Evolutionary conservation across 2,888 invertebrate genomes (phyloP).

Genomic region (Scotopteryx bipunctaria): DNA sequence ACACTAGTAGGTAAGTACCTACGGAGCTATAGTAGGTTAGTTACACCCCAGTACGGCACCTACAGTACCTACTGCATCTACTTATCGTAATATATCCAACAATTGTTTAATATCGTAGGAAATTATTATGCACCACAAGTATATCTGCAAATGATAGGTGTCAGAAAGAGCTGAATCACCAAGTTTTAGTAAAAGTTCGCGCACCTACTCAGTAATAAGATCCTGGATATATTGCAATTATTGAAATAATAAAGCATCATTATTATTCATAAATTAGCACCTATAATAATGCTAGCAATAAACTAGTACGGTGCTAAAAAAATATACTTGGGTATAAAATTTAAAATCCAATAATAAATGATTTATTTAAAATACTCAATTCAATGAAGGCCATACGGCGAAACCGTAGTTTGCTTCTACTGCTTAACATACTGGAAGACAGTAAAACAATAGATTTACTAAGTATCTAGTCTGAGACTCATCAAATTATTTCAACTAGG

Average conservation of each 20-base stretch:
- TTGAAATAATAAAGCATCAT: conserved; percentile 28
- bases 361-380: conserved; percentile 30
- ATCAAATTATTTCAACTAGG: conserved; percentile 32
- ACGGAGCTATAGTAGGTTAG: no score
- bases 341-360: conserved; percentile 37
- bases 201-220: conserved; percentile 42
- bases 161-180: conserved; percentile 45
- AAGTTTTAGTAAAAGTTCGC: conserved; percentile 23
- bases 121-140: conserved; percentile 68
- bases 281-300: conserved; percentile 65
- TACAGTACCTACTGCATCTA: no score
- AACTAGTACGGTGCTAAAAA: conserved; percentile 57
- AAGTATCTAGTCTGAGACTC: conserved; percentile 34
- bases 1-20: no score
- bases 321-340: conserved; percentile 43
- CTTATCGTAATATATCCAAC: conserved; percentile 35
- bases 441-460: conserved; percentile 57
- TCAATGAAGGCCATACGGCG: conserved; percentile 45
- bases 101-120: conserved; percentile 60
- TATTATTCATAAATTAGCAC: conserved; percentile 65
- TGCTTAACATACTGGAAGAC: conserved; percentile 76
- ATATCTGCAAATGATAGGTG: conserved; percentile 42
- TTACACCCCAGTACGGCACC: no score
- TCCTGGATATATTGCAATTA: conserved; percentile 34
- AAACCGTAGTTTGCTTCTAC: conserved; percentile 47